These are phyloP conservation scores for Acronicta alni DNA, from an alignment of 2,888 invertebrate genomes.

Conservation along the genomic window DNA sequence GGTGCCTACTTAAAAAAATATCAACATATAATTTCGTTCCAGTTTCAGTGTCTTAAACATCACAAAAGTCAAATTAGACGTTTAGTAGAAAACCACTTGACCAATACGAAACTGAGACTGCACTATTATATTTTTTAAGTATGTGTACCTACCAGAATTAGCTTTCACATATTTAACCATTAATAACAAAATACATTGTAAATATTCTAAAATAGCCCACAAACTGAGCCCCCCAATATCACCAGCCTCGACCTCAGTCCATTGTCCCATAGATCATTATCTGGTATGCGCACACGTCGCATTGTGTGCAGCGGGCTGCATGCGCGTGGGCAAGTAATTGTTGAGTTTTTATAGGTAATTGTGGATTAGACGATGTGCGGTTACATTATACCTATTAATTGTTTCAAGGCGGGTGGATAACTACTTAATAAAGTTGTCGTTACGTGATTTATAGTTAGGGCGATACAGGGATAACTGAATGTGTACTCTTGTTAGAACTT, in stretches of 20 bases:
- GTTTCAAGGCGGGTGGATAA: constrained; percentile 12
- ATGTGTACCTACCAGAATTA: too few species aligned
- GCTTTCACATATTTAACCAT: too few species aligned
- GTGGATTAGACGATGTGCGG: constrained; percentile 21
- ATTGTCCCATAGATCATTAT: constrained; percentile 35
- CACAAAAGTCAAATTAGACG: too few species aligned
- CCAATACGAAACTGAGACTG: too few species aligned
- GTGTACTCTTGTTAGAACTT: too few species aligned
- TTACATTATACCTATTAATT: constrained; percentile 14
- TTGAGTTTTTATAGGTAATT: constrained; percentile 21
- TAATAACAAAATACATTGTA: constrained; percentile 38
- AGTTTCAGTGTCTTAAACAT: too few species aligned
- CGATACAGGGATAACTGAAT: neutral
- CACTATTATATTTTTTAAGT: too few species aligned
- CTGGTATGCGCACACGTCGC: constrained; percentile 35
- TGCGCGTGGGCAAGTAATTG: constrained; percentile 29
- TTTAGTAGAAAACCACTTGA: too few species aligned
- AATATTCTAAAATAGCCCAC: constrained; percentile 30
- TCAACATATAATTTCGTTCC: too few species aligned
- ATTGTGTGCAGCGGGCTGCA: constrained; percentile 13
- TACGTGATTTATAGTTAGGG: neutral
- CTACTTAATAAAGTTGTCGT: neutral
- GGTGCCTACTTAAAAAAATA: too few species aligned
- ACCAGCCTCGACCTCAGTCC: constrained; percentile 3
- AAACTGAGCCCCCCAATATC: constrained; percentile 6